Conservation (phyloP, 1,140 invertebrate species). For the Bradysia coprophila region DNA sequence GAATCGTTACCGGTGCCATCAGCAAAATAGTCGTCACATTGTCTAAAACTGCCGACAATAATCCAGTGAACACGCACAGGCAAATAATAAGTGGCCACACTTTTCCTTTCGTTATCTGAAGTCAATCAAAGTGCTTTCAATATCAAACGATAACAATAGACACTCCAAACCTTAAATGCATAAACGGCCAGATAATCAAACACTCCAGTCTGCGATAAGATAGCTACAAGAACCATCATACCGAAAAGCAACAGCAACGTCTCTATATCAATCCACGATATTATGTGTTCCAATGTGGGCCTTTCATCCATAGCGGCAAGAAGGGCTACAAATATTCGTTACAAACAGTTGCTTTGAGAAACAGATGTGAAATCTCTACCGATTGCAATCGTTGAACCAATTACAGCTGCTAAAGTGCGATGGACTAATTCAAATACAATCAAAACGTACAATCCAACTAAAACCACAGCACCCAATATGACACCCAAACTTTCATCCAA, state of each 20-base stretch:
- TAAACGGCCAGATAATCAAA: slow-evolving; percentile 64
- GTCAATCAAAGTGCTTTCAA: slow-evolving; percentile 4
- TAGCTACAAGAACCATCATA: slow-evolving; percentile 75
- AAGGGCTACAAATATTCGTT: slow-evolving; percentile 47
- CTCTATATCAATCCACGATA: slow-evolving; percentile 70
- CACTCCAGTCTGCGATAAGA: slow-evolving; percentile 65
- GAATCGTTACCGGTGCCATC: slow-evolving; percentile 65
- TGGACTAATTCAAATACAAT: slow-evolving; percentile 76
- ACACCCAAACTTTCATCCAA: slow-evolving; percentile 43
- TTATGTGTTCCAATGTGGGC: slow-evolving; percentile 45
- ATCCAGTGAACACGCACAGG: slow-evolving; percentile 53
- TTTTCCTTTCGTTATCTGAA: slow-evolving; percentile 45
- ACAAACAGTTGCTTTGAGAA: slow-evolving; percentile 39
- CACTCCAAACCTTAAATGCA: slow-evolving; percentile 36
- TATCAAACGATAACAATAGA: background rate
- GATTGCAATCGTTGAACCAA: slow-evolving; percentile 48
- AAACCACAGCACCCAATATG: slow-evolving; percentile 47
- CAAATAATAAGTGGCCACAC: slow-evolving; percentile 60
- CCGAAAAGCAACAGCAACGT: slow-evolving; percentile 63
- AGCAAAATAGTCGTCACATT: slow-evolving; percentile 72
- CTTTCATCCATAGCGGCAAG: slow-evolving; percentile 46
- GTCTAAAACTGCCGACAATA: slow-evolving; percentile 62
- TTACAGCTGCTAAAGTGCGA: slow-evolving; percentile 60
- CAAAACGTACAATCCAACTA: slow-evolving; percentile 56
- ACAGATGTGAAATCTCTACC: slow-evolving; percentile 27